These are phyloP conservation scores for Bos indicus DNA, from an alignment of 2,113 vertebrate genomes.

Conservation along the genomic window DNA sequence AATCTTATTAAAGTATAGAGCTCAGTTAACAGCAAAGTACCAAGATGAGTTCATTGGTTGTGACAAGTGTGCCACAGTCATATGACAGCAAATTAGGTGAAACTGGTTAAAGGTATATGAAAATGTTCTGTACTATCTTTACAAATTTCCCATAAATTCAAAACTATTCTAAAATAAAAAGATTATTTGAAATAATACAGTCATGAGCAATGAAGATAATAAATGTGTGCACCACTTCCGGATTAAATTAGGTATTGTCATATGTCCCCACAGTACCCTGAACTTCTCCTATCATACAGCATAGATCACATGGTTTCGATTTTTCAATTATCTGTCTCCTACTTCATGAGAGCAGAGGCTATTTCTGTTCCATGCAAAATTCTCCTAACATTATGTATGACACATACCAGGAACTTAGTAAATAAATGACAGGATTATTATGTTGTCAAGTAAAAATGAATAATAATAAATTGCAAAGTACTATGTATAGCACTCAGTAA, in stretches of 20 bases:
- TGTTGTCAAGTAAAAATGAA: neutral
- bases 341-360: neutral
- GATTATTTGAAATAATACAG: neutral
- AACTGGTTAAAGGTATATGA: neutral
- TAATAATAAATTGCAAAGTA: neutral
- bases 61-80: neutral
- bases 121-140: neutral
- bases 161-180: neutral
- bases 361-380: neutral
- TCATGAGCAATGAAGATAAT: neutral
- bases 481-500: neutral
- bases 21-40: neutral
- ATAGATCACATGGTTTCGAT: rapidly evolving
- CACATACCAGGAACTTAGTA: neutral
- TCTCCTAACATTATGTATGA: neutral
- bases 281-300: neutral
- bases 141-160: neutral
- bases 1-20: neutral
- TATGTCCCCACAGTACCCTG: neutral
- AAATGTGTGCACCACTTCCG: neutral
- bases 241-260: neutral
- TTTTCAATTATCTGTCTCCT: neutral
- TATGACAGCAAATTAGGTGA: neutral
- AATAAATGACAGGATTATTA: neutral
- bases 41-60: neutral